Evolutionary conservation across 1,140 invertebrate species (phyloP).

Genomic region (Ceratosolen solmsi): DNA sequence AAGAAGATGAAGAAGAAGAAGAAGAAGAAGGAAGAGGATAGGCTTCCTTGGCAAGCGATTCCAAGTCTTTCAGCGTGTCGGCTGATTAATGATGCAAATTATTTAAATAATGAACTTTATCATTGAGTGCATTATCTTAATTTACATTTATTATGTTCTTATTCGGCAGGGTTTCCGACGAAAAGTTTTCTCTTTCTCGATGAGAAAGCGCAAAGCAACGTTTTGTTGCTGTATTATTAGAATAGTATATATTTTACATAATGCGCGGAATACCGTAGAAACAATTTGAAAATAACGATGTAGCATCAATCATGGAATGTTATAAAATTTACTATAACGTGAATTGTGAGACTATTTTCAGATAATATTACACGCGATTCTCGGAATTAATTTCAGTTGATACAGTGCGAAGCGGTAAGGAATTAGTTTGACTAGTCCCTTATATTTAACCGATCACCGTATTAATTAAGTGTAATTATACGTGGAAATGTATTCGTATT

Average conservation of each 20-base stretch:
- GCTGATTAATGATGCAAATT: not conserved
- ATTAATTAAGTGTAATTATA: constrained; percentile 3
- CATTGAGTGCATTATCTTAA: not conserved
- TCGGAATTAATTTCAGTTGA: not conserved
- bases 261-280: not conserved
- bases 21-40: too few species aligned
- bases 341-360: not conserved
- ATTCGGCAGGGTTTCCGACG: not conserved
- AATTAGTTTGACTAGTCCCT: not conserved
- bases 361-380: not conserved
- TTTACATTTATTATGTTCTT: not conserved
- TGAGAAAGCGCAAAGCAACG: not conserved
- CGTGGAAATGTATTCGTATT: not conserved
- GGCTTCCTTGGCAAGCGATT: too few species aligned
- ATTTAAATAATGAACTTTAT: not conserved
- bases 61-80: not conserved
- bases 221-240: not conserved
- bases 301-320: not conserved
- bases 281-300: constrained; percentile 12
- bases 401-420: not conserved
- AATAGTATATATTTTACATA: constrained; percentile 5
- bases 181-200: not conserved
- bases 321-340: not conserved
- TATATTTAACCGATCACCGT: not conserved
- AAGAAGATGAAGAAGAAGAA: too few species aligned